Percentiles rank a stretch among this genome's conserved stretches.
Conservation (phyloP, 2,113 vertebrate genomes). For the Sprattus sprattus region DNA sequence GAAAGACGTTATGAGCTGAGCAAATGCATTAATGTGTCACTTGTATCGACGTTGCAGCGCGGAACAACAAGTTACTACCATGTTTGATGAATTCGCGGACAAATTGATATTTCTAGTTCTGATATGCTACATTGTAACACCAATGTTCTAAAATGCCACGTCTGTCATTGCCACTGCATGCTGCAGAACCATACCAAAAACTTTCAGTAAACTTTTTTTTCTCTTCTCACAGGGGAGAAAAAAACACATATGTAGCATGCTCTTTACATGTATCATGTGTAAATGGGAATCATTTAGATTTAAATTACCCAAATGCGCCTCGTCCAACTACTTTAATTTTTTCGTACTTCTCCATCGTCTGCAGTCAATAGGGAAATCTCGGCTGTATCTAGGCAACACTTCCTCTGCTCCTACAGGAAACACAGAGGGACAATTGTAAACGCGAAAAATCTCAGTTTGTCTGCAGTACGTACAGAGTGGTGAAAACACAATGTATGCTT, state of each 20-base stretch:
- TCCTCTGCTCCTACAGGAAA: conserved; percentile 57
- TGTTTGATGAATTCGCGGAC: not conserved
- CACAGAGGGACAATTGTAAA: conserved; percentile 53
- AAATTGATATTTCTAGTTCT: not conserved
- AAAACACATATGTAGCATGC: not conserved
- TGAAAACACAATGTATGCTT: not conserved
- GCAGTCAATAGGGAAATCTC: conserved; percentile 55
- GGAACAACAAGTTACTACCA: not conserved
- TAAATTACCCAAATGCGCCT: conserved; percentile 93
- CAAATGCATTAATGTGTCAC: too few species aligned
- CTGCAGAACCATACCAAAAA: not conserved
- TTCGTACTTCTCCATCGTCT: conserved; percentile 93
- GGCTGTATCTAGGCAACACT: conserved; percentile 74
- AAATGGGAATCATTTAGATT: not conserved
- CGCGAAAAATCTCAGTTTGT: not conserved
- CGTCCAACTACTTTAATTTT: conserved; percentile 94
- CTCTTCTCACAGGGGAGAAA: not conserved
- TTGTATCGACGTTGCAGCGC: not conserved
- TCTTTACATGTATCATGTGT: not conserved
- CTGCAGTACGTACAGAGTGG: not conserved
- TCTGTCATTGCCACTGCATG: not conserved
- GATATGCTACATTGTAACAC: not conserved
- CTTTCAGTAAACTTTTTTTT: not conserved
- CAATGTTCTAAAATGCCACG: not conserved
- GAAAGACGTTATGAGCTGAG: too few species aligned